Percentiles rank a stretch among this genome's conserved stretches.
Evolutionary conservation across 2,797 vertebrate species (phyloP).

Genomic region (Clarias fuscus): DNA sequence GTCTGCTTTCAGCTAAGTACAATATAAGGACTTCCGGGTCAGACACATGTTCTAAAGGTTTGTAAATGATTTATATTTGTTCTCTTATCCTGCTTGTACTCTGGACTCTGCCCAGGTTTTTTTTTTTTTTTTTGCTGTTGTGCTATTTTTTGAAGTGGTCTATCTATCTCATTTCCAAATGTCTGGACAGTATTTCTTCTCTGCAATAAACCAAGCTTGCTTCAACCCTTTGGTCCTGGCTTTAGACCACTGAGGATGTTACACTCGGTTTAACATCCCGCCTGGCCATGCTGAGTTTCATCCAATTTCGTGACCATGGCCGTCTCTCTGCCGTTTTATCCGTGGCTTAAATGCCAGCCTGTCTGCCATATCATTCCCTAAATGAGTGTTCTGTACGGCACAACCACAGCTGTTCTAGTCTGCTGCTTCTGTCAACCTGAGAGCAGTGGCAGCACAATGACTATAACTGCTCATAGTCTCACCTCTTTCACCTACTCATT

Average conservation of each 20-base stretch:
- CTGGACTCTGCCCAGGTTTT: background rate
- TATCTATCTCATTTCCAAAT: background rate
- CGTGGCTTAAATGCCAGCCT: conserved; percentile 52
- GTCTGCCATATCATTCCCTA: conserved; percentile 50
- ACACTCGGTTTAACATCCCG: conserved; percentile 51
- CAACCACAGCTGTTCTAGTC: conserved; percentile 50
- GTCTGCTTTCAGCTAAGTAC: conserved; percentile 1
- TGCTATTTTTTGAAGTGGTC: conserved; percentile 3
- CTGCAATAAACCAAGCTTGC: conserved; percentile 8
- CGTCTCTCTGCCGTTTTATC: conserved; percentile 50
- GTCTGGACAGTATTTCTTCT: conserved; percentile 2
- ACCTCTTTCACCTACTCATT: conserved; percentile 28
- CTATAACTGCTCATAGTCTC: conserved; percentile 49
- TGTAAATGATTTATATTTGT: background rate
- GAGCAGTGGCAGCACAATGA: conserved; percentile 48
- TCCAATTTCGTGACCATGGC: conserved; percentile 49
- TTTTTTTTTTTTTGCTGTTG: background rate
- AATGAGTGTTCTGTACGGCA: conserved; percentile 53
- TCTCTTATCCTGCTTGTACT: background rate
- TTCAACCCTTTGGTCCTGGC: conserved; percentile 20
- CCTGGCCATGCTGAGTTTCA: conserved; percentile 44
- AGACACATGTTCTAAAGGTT: background rate
- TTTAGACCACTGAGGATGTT: conserved; percentile 44
- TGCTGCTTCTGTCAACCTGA: conserved; percentile 50
- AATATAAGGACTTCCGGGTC: background rate